Percentiles rank a stretch among this genome's conserved stretches.
These are phyloP conservation scores for Stegodyphus dumicola DNA, from an alignment of 1,140 invertebrate species.

Conservation along the genomic window DNA sequence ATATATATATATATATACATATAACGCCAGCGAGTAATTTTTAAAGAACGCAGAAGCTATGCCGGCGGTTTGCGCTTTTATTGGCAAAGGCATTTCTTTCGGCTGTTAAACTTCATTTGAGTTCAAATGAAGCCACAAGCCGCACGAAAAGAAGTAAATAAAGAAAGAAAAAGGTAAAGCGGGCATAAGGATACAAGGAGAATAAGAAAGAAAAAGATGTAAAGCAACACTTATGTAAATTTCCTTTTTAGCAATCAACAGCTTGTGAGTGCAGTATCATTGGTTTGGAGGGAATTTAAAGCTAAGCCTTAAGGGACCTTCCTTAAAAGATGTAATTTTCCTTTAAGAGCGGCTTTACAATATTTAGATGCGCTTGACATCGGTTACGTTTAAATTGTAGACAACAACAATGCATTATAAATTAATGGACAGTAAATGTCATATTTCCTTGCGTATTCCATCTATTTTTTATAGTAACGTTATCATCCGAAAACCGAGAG, in stretches of 20 bases:
- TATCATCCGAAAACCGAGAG: too few species aligned
- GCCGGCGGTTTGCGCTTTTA: constrained; percentile 52
- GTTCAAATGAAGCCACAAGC: constrained; percentile 57
- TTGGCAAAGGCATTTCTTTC: constrained; percentile 57
- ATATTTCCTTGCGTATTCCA: too few species aligned
- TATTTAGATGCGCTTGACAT: not conserved
- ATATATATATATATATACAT: too few species aligned
- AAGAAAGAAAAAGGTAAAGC: constrained; percentile 14
- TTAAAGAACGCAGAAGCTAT: constrained; percentile 38
- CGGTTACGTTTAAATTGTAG: too few species aligned
- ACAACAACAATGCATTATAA: too few species aligned
- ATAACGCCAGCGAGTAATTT: constrained; percentile 16
- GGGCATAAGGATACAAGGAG: not conserved
- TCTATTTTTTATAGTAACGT: too few species aligned
- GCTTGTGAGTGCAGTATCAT: constrained; percentile 31
- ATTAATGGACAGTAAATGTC: too few species aligned
- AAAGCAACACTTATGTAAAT: constrained; percentile 55
- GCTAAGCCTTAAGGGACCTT: not conserved
- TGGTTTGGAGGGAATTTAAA: constrained; percentile 28
- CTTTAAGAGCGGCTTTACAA: not conserved
- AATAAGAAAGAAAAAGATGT: constrained; percentile 23
- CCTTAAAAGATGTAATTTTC: not conserved
- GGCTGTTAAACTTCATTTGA: constrained; percentile 58
- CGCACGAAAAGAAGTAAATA: constrained; percentile 26
- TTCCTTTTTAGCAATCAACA: constrained; percentile 56